Evolutionary conservation across 2,888 invertebrate genomes (phyloP).

Genomic region (Matsumyia berberina): DNA sequence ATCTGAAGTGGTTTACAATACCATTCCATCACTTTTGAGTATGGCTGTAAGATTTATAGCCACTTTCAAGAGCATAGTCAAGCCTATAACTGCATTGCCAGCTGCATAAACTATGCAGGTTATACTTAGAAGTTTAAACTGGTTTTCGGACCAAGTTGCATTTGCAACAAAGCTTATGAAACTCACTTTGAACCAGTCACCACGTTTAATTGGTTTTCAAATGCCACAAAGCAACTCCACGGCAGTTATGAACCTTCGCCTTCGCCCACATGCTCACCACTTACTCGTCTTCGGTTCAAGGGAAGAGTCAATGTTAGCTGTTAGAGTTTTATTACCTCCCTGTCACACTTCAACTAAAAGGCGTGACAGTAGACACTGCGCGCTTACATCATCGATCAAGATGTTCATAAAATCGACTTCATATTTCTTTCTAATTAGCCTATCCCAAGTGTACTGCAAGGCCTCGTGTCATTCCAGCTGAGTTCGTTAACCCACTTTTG

Average conservation of each 20-base stretch:
- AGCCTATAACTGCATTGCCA: too few species aligned
- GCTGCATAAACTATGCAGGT: too few species aligned
- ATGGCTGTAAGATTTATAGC: too few species aligned
- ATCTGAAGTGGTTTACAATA: too few species aligned
- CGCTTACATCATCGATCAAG: conserved; percentile 4
- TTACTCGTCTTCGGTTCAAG: neutral
- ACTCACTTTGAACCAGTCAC: too few species aligned
- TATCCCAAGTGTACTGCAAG: conserved; percentile 45
- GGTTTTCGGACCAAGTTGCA: too few species aligned
- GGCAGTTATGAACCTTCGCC: neutral
- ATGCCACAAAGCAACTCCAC: neutral
- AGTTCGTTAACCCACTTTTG: conserved; percentile 68
- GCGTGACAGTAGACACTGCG: conserved; percentile 1
- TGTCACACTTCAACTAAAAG: conserved; percentile 3
- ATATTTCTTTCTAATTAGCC: neutral
- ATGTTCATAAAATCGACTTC: neutral
- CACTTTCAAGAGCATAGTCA: too few species aligned
- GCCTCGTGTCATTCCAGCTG: conserved; percentile 27
- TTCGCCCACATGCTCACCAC: neutral
- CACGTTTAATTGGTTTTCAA: neutral
- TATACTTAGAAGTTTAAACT: too few species aligned
- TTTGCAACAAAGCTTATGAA: too few species aligned
- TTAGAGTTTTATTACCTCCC: neutral
- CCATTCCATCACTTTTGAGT: too few species aligned
- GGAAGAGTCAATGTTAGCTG: neutral